Evolutionary conservation across 1,140 invertebrate genomes (phyloP), one percentile per base, ranked within the genome.

Genomic region (Luehdorfia chinensis): DNA sequence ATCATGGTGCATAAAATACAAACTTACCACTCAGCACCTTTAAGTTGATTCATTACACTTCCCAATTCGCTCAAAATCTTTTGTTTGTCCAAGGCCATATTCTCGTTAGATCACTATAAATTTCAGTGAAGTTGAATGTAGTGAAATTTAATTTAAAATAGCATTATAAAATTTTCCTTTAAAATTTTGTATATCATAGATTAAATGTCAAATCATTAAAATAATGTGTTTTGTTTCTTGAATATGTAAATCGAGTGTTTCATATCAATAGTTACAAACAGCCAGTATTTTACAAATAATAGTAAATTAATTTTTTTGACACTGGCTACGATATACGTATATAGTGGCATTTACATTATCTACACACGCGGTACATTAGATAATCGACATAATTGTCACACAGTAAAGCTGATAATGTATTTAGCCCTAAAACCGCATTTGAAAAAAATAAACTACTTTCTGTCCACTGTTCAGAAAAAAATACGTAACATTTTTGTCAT

Each of bases 31-130:
- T 85, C 75, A 12, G 75, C 79, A 64, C 66, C 83, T 32, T 85
- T 65, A n/a, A 85, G 61, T 51, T 85, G 77, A 59, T 74, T 81
- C 41, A 85, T 58, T 47, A 85, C 81, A 62, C 64, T 84, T 7
- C 76, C 77, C 36, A 85, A 64, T 56, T 85, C 81, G 64, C 50
- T 78, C 45, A 85, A 66, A 50, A 85, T 85, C 49, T 56, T 79
- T 50, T 84, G 75, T 49, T 65, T 78, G 45, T 85, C 76, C 9
- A 85, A 62, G 60, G 81, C 61, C 81, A 85, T 85, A 55, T 55
- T 56, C 45, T 44, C 33, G 51, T 37, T 7, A 12, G 41, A 46
- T 46, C 11, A 54, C 16, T 11, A 59, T 31, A 37, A 46, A 39
- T 30, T 30, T 30, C 15, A 14, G 21, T 27, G 14, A 11, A 8